Percentiles rank a stretch among this genome's conserved stretches.
phyloP scores from a whole-genome alignment of 2,888 invertebrate species.

The Lapara coniferarum region DNA sequence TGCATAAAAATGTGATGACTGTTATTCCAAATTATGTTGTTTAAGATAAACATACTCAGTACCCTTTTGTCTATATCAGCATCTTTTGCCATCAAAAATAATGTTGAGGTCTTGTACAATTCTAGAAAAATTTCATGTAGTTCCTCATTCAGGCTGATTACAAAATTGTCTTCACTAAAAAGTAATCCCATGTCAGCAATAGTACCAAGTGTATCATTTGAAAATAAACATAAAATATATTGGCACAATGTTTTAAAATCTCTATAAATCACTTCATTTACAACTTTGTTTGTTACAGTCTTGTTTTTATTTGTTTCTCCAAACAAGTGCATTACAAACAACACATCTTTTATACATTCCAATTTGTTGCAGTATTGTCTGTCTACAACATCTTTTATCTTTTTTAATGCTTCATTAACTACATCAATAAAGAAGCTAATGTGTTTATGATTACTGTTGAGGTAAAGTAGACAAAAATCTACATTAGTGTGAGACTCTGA shows the following conservation, averaged over 20 bases:
- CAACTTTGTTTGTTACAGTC: slow-evolving; percentile 31
- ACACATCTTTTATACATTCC: slow-evolving; percentile 55
- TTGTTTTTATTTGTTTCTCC: slow-evolving; percentile 43
- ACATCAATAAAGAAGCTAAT: slow-evolving; percentile 45
- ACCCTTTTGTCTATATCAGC: slow-evolving; percentile 55
- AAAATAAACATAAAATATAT: slow-evolving; percentile 55
- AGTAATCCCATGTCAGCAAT: slow-evolving; percentile 51
- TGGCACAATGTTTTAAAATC: slow-evolving; percentile 52
- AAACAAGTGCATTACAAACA: slow-evolving; percentile 53
- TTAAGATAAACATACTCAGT: slow-evolving; percentile 52
- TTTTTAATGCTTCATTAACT: slow-evolving; percentile 50
- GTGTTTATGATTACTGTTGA: slow-evolving; percentile 50
- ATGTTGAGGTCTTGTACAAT: slow-evolving; percentile 53
- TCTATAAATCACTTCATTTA: slow-evolving; percentile 42
- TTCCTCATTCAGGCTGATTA: slow-evolving; percentile 38
- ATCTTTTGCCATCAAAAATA: slow-evolving; percentile 52
- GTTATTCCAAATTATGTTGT: slow-evolving; percentile 42
- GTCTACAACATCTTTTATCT: slow-evolving; percentile 50
- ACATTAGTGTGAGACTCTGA: slow-evolving; percentile 48
- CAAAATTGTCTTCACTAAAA: slow-evolving; percentile 44
- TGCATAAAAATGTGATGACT: not conserved
- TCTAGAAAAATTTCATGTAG: slow-evolving; percentile 46
- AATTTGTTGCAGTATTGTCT: slow-evolving; percentile 65
- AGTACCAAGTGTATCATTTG: slow-evolving; percentile 47
- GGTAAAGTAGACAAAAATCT: slow-evolving; percentile 57